Evolutionary conservation across 2,888 invertebrate genomes (phyloP).

Genomic region (Zygaena filipendulae): DNA sequence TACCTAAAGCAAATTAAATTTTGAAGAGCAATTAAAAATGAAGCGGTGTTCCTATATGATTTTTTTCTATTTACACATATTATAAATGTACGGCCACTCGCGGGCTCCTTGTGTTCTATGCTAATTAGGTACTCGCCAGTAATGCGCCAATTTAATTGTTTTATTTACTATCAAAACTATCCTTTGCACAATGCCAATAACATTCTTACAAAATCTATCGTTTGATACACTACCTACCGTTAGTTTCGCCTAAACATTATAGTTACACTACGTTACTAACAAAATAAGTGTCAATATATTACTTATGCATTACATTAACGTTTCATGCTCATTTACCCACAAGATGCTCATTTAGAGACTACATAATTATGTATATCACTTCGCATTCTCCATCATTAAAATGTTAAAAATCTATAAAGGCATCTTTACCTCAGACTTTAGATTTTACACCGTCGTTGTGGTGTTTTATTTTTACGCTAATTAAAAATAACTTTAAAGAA

Average conservation of each 20-base stretch:
- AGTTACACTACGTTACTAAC: constrained; percentile 50
- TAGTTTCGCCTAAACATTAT: constrained; percentile 46
- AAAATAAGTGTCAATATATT: constrained; percentile 65
- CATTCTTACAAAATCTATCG: constrained; percentile 51
- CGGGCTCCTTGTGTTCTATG: constrained; percentile 56
- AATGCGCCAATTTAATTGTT: constrained; percentile 66
- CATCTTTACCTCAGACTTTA: constrained; percentile 69
- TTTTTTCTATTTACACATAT: constrained; percentile 50
- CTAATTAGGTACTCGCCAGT: constrained; percentile 70
- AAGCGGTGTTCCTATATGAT: constrained; percentile 39
- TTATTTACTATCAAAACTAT: constrained; percentile 59
- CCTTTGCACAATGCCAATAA: constrained; percentile 67
- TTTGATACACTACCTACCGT: constrained; percentile 60
- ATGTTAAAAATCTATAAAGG: constrained; percentile 66
- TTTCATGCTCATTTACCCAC: constrained; percentile 52
- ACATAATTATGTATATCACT: constrained; percentile 45
- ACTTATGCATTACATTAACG: constrained; percentile 46
- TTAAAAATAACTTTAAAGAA: constrained; percentile 31
- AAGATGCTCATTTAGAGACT: constrained; percentile 56
- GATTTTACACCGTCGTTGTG: constrained; percentile 60
- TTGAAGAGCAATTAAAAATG: constrained; percentile 48
- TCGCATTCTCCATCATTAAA: constrained; percentile 50
- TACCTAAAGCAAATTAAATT: no score
- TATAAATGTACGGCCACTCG: constrained; percentile 51
- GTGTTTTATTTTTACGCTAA: constrained; percentile 57